These are phyloP conservation scores for Eubasilissa splendida DNA, from an alignment of 2,888 invertebrate species.

Conservation along the genomic window DNA sequence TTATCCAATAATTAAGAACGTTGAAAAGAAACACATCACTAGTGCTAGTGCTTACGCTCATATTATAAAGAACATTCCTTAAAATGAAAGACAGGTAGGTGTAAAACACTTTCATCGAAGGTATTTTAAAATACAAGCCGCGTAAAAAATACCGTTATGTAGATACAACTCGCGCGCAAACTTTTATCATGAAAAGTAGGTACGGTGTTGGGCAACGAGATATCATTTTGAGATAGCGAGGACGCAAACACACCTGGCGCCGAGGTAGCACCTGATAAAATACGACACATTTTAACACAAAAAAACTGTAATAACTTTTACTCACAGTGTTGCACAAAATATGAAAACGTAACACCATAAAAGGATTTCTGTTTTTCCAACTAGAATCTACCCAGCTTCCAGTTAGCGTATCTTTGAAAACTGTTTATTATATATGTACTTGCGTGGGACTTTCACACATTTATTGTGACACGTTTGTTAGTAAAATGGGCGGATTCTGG, in stretches of 20 bases:
- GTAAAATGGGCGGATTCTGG: background rate
- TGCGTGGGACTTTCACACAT: conserved; percentile 1
- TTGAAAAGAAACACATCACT: too few relatives aligned
- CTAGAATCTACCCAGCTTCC: background rate
- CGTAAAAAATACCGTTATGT: too few relatives aligned
- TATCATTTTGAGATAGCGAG: conserved; percentile 8
- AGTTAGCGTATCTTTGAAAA: background rate
- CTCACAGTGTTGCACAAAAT: background rate
- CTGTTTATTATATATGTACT: background rate
- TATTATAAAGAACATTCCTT: too few relatives aligned
- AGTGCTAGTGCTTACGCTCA: too few relatives aligned
- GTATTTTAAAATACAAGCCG: too few relatives aligned
- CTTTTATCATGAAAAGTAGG: background rate
- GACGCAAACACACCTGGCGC: conserved; percentile 1
- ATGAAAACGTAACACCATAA: background rate
- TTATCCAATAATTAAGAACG: too few relatives aligned
- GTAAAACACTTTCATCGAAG: too few relatives aligned
- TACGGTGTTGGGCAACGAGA: background rate
- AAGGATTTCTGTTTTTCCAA: background rate
- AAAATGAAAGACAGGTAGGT: too few relatives aligned
- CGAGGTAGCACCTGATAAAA: conserved; percentile 19
- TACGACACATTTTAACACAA: background rate
- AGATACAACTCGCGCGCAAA: conserved; percentile 1
- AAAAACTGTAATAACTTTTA: background rate
- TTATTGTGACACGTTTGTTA: background rate